Conservation (phyloP, 1,140 invertebrate genomes). For the Apocrypta bakeri region DNA sequence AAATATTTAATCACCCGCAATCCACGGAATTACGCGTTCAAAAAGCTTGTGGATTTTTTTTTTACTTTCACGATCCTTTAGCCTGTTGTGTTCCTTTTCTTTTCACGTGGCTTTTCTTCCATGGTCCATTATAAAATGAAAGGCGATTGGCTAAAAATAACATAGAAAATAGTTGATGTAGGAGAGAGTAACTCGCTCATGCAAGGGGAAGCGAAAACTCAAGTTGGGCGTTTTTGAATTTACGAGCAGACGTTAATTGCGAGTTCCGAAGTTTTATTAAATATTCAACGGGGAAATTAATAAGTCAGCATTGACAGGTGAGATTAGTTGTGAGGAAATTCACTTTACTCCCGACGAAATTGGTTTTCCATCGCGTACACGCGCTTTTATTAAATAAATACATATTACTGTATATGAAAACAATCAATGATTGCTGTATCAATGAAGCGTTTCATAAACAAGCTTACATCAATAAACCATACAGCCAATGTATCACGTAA, state of each 20-base stretch:
- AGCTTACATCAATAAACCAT: too few species aligned
- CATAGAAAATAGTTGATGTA: not conserved
- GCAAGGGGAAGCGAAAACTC: not conserved
- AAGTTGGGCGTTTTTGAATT: not conserved
- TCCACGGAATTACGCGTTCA: not conserved
- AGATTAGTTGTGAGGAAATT: too few species aligned
- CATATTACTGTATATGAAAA: too few species aligned
- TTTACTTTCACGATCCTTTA: not conserved
- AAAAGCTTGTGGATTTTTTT: not conserved
- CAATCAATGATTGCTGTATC: too few species aligned
- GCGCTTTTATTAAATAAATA: too few species aligned
- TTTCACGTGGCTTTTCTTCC: not conserved
- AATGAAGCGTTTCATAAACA: too few species aligned
- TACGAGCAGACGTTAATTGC: not conserved
- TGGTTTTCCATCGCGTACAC: too few species aligned
- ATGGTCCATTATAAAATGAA: not conserved
- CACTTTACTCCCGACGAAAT: too few species aligned
- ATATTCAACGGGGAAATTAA: not conserved
- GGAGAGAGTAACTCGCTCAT: not conserved
- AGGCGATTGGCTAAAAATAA: not conserved
- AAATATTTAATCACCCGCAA: constrained; percentile 13
- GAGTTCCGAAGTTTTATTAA: not conserved
- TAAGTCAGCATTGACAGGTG: not conserved
- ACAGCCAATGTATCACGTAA: too few species aligned
- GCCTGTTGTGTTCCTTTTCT: not conserved